Evolutionary conservation across 1,140 invertebrate genomes (phyloP), one percentile per base, ranked within the genome.

Genomic region (Eueides isabella): DNA sequence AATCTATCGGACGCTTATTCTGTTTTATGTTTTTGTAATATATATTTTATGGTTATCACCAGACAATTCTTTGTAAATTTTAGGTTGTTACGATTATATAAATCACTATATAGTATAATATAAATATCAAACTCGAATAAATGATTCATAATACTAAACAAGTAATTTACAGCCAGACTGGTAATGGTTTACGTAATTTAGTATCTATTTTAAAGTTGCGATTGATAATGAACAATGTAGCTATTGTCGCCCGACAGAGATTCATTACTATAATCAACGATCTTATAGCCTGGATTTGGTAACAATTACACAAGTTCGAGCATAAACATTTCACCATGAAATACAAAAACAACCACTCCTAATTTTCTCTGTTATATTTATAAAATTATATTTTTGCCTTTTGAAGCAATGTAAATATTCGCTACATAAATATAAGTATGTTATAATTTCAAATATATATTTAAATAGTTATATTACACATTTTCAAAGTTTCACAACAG

Each of bases 171-270:
- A 85, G 77, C 78, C 82, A 62, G 79, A 80, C 80, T 82, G 72
- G 76, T 84, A 86, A 85, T 80, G 75, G 78, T 90, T 91, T 91
- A 90, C 87, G 90, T 87, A 90, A 91, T 87, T 90, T 89, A 91
- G 76, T 87, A 71, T 77, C 88, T 87, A 87, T 87, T 90, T 88
- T 87, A 79, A 86, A 87, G 84, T 85, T 80, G 81, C 88, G 85
- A 89, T 89, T 90, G 87, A 86, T 86, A 88, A 75, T 66, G 82
- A 84, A 89, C 85, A 89, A 87, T 85, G 85, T 87, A 75, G 83
- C 83, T 81, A 89, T 89, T 90, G 87, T 90, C 66, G 75, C 72
- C 35, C 81, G 86, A 90, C 90, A 89, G 79, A 89, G 90, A 89
- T 88, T 88, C 87, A 86, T 85, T 86, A 83, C 84, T 79, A 82